Base-by-base conservation (phyloP, 2,797 vertebrate genomes). In the Melanotaenia boesemani region DNA sequence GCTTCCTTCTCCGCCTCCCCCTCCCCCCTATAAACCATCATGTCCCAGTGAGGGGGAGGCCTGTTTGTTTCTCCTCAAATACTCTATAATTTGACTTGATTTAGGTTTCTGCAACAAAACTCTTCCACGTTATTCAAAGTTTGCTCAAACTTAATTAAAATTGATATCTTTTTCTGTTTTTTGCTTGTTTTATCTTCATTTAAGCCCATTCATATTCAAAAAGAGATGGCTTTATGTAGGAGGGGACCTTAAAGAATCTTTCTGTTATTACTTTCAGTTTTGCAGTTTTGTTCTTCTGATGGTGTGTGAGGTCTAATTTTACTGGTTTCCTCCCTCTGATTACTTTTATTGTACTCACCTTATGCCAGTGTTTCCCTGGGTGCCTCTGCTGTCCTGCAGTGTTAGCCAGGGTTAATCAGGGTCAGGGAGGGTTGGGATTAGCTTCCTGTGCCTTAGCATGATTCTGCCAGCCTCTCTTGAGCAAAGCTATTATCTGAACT, bases 401-500 rank as follows among this genome's bases (percentile, higher is more conserved):
- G 80, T 86, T 80, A 50, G 75, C 81, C 72, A 5, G 65, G 62
- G 87, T 86, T 94, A 93, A 94, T 91, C 88, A 37, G 88, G 88
- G 92, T 91, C 87, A 92, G 81, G 55, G 81, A 78, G 74, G 86
- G 76, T 20, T 7, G 60, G 88, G 91, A 94, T 94, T 92, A 94
- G 80, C 86, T 87, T 85, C 65, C 80, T 81, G 87, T 77, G 78
- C 75, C 81, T 91, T 60, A 79, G 65, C 79, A 67, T 72, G 79
- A 74, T 79, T 89, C 22, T 13, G 20, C 70, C 56, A 75, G 75
- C 67, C 76, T 82, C 68, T 77, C 78, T 90, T 84, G 81, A 86
- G 72, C 79, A 80, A 70, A 78, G 81, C 84, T 89, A 67, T 88
- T 88, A 80, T 69, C 58, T 79, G 72, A 75, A 18, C 77, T 77